Conservation (phyloP, 1,140 invertebrate species). For the Drosophila grimshawi region DNA sequence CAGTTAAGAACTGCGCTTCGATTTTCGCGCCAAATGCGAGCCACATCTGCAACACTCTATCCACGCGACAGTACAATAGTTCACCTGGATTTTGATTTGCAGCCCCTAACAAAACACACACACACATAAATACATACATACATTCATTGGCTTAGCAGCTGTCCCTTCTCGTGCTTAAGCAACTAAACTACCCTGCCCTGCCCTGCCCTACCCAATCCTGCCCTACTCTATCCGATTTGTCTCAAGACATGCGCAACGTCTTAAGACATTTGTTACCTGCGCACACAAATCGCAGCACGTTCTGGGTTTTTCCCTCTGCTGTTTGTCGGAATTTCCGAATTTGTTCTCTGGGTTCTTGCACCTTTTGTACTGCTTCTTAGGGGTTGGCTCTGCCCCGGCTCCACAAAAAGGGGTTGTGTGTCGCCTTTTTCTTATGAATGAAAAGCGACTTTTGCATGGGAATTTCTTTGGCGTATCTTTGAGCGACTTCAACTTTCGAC, state of each 20-base stretch:
- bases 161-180: constrained; percentile 30
- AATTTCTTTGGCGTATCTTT: constrained; percentile 57
- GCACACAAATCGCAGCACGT: constrained; percentile 51
- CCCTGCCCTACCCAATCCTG: constrained; percentile 10
- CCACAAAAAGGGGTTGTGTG: constrained; percentile 20
- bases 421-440: constrained; percentile 25
- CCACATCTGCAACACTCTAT: constrained; percentile 55
- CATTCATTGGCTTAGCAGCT: constrained; percentile 58
- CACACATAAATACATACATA: not conserved
- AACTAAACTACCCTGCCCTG: constrained; percentile 10
- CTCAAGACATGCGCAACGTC: constrained; percentile 80
- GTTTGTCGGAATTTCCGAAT: constrained; percentile 36
- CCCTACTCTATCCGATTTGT: constrained; percentile 10
- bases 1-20: constrained; percentile 10
- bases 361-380: constrained; percentile 42
- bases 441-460: constrained; percentile 57
- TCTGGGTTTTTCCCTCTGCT: constrained; percentile 47
- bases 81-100: constrained; percentile 75
- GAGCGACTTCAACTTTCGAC: constrained; percentile 61
- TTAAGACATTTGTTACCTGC: constrained; percentile 63
- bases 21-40: constrained; percentile 65
- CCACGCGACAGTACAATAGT: constrained; percentile 60
- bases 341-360: constrained; percentile 19
- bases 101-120: constrained; percentile 49
- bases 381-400: constrained; percentile 19